A percentile compares a stretch with the other conserved stretches of the same genome.
Evolutionary conservation across 2,113 vertebrate genomes (phyloP).

Genomic region (Eolophus roseicapilla): DNA sequence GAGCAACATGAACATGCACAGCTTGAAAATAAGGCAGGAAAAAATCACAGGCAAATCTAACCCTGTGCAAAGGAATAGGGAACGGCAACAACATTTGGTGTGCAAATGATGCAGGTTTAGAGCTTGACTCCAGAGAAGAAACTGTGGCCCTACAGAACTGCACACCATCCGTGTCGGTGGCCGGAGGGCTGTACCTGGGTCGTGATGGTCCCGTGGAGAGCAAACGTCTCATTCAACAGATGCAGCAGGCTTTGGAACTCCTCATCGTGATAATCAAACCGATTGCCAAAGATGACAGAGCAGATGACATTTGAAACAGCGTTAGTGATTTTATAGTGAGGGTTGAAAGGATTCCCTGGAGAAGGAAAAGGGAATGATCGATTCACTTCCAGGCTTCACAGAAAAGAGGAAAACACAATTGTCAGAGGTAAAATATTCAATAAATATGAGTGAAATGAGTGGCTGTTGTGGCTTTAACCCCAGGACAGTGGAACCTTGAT

Average conservation of each 20-base stretch:
- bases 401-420: neutral
- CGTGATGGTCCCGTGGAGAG: neutral
- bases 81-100: neutral
- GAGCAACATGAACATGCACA: neutral
- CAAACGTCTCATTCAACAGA: conserved; percentile 49
- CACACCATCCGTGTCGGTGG: fast-evolving
- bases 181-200: conserved; percentile 54
- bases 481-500: neutral
- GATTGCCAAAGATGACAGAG: conserved; percentile 80
- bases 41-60: neutral
- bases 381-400: neutral
- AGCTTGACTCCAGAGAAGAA: neutral
- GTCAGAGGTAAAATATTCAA: neutral
- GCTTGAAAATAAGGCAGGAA: neutral
- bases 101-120: fast-evolving
- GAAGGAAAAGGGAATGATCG: neutral
- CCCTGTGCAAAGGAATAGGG: neutral
- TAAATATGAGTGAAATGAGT: fast-evolving
- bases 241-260: conserved; percentile 75
- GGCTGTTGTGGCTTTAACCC: neutral
- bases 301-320: conserved; percentile 83
- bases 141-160: neutral
- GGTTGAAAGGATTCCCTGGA: conserved; percentile 77
- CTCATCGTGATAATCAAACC: conserved; percentile 83
- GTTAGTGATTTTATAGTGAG: conserved; percentile 70